Evolutionary conservation across 2,797 vertebrate species (phyloP).

Genomic region (Sebastes matsubarae): DNA sequence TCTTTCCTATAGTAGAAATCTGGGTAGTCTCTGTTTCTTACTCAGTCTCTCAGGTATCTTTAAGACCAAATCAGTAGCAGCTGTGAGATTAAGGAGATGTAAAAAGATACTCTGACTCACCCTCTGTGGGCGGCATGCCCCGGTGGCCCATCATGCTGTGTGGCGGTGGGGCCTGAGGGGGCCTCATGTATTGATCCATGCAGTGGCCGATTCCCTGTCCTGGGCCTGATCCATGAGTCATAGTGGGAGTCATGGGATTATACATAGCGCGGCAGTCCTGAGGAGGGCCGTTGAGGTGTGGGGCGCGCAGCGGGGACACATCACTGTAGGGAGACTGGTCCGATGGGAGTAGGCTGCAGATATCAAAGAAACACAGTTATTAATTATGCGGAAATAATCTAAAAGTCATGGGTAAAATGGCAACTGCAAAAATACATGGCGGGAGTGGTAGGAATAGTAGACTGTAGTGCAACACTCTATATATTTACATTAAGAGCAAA

Average conservation of each 20-base stretch:
- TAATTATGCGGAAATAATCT: neutral
- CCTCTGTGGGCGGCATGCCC: constrained; percentile 78
- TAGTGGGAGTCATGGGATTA: constrained; percentile 84
- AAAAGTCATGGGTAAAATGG: neutral
- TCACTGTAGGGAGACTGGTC: constrained; percentile 80
- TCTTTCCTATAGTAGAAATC: neutral
- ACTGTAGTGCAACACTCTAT: neutral
- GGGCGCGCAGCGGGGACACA: constrained; percentile 73
- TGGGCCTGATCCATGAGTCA: constrained; percentile 77
- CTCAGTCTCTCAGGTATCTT: constrained; percentile 42
- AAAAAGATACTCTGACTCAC: constrained; percentile 78
- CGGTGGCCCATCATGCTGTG: constrained; percentile 84
- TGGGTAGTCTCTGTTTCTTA: constrained; percentile 7
- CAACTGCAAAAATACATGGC: accelerated
- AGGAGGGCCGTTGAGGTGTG: constrained; percentile 68
- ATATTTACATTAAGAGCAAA: neutral
- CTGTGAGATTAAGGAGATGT: constrained; percentile 36
- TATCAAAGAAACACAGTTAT: neutral
- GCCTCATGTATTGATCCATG: constrained; percentile 91
- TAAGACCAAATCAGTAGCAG: constrained; percentile 48
- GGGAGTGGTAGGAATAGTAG: neutral
- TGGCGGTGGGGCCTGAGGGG: constrained; percentile 81
- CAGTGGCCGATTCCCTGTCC: constrained; percentile 80
- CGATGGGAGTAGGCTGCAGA: constrained; percentile 73
- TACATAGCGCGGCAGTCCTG: constrained; percentile 86